phyloP scores from a whole-genome alignment of 1,140 invertebrate species.

The Campoletis sonorensis region DNA sequence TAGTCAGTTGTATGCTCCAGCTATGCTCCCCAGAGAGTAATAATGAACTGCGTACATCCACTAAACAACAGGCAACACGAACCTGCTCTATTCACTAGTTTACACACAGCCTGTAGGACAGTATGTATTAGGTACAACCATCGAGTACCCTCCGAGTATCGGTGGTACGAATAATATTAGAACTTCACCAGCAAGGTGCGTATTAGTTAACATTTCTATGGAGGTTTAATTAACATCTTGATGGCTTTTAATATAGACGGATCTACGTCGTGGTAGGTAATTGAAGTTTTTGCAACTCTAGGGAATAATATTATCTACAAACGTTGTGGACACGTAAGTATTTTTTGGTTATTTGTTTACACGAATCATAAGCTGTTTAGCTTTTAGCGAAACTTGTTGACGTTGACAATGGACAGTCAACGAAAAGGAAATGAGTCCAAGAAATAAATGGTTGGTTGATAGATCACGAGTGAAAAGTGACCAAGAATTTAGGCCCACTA shows the following conservation, averaged over 20 bases:
- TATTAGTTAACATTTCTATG: conserved; percentile 3
- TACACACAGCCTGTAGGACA: conserved; percentile 3
- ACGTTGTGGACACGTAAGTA: too few species aligned
- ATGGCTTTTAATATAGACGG: neutral
- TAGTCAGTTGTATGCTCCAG: conserved; percentile 20
- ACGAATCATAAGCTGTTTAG: too few species aligned
- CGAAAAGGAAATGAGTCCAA: too few species aligned
- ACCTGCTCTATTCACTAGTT: conserved; percentile 37
- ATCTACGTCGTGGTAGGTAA: neutral
- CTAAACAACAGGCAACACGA: conserved; percentile 63
- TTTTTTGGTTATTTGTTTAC: too few species aligned
- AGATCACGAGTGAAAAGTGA: too few species aligned
- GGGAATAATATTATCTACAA: too few species aligned
- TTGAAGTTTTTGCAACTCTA: too few species aligned
- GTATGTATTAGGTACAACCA: conserved; percentile 11
- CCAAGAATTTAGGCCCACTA: too few species aligned
- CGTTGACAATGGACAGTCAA: too few species aligned
- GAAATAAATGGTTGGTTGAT: too few species aligned
- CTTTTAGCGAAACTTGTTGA: too few species aligned
- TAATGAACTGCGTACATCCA: conserved; percentile 65
- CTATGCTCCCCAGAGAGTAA: conserved; percentile 58
- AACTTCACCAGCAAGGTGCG: neutral
- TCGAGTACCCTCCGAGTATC: neutral
- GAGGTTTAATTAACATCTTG: neutral
- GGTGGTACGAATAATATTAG: neutral